These are phyloP conservation scores for Brachylomia viminalis DNA, from an alignment of 2,888 invertebrate genomes.

Conservation along the genomic window DNA sequence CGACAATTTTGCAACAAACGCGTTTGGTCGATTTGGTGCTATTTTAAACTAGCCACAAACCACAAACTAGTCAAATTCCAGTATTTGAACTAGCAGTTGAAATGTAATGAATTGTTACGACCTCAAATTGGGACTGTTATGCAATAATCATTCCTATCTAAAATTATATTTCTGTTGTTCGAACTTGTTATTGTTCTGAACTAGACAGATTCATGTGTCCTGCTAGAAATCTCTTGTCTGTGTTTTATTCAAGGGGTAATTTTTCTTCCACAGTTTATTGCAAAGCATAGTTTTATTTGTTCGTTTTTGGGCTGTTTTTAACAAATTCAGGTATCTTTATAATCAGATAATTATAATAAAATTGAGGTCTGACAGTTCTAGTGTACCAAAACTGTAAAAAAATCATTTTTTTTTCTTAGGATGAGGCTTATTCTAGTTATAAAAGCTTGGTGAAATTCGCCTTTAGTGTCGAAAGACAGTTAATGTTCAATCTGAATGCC, in stretches of 20 bases:
- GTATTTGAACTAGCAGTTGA: neutral
- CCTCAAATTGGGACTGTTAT: neutral
- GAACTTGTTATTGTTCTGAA: neutral
- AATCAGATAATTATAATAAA: too few relatives aligned
- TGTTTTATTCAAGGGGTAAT: neutral
- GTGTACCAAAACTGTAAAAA: too few relatives aligned
- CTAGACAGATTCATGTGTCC: neutral
- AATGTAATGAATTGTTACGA: neutral
- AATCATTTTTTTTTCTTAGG: too few relatives aligned
- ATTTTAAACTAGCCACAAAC: conserved; percentile 1
- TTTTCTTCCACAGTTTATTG: neutral
- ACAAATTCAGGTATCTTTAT: too few relatives aligned
- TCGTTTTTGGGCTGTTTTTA: neutral
- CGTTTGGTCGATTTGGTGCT: neutral
- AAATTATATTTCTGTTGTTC: neutral
- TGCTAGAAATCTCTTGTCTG: too few relatives aligned
- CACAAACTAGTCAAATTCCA: too few relatives aligned
- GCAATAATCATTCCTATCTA: neutral
- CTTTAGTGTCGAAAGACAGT: neutral
- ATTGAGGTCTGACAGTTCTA: too few relatives aligned
- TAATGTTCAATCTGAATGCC: conserved; percentile 12
- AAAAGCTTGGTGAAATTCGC: too few relatives aligned
- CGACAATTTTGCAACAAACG: neutral
- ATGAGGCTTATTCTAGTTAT: too few relatives aligned
- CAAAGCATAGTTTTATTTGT: conserved; percentile 1